Conservation (phyloP, 1,140 invertebrate genomes). For the Solenopsis invicta region DNA sequence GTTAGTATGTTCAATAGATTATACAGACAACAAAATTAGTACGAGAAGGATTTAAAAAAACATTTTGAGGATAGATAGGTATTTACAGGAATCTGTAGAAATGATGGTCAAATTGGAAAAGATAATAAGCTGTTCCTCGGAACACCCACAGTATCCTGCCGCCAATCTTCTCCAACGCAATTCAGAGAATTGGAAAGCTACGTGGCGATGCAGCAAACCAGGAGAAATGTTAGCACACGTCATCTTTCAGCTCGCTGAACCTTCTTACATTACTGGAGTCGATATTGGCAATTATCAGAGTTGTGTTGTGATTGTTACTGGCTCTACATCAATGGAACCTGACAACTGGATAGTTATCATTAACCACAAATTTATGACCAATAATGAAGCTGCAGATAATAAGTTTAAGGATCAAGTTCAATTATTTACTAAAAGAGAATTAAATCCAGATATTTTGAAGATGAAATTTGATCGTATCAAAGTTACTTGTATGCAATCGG, state of each 20-base stretch:
- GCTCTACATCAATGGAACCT: slow-evolving; percentile 80
- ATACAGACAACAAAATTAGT: neutral
- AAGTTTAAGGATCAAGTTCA: slow-evolving; percentile 85
- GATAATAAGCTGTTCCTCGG: slow-evolving; percentile 83
- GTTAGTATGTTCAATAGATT: neutral
- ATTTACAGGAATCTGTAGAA: slow-evolving; percentile 1
- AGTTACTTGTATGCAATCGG: slow-evolving; percentile 84
- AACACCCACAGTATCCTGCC: slow-evolving; percentile 82
- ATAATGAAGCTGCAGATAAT: slow-evolving; percentile 83
- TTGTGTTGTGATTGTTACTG: slow-evolving; percentile 82
- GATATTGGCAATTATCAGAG: slow-evolving; percentile 85
- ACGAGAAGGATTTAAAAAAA: neutral
- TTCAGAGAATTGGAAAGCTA: slow-evolving; percentile 69
- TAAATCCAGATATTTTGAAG: slow-evolving; percentile 80
- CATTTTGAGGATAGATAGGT: neutral
- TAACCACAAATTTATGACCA: slow-evolving; percentile 83
- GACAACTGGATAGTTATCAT: slow-evolving; percentile 83
- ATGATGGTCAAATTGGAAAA: slow-evolving; percentile 85
- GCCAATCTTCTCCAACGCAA: slow-evolving; percentile 81
- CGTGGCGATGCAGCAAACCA: slow-evolving; percentile 84
- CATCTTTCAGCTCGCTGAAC: slow-evolving; percentile 81
- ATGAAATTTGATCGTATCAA: slow-evolving; percentile 84
- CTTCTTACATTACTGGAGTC: slow-evolving; percentile 81
- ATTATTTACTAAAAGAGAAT: slow-evolving; percentile 84
- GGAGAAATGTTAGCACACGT: slow-evolving; percentile 82